Base-by-base conservation (phyloP, 1,140 invertebrate genomes). In the Glossosoma conforme region DNA sequence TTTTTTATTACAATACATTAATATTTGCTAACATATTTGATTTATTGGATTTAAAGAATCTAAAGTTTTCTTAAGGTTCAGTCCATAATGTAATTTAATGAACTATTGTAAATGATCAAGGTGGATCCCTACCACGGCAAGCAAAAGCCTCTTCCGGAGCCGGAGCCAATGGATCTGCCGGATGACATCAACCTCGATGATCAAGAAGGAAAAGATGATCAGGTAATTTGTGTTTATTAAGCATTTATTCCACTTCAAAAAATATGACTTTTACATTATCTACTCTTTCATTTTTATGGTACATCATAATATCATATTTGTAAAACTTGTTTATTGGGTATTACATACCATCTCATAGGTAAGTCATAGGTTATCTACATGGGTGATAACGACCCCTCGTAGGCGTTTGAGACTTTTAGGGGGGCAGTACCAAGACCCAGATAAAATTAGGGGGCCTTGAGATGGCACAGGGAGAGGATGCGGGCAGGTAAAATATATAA, bases 81-180 rank as follows among this genome's bases (percentile, higher is more conserved):
- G n/a, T n/a, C n/a, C n/a, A n/a, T n/a, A n/a, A n/a, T n/a, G n/a
- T n/a, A n/a, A n/a, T n/a, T n/a, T n/a, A n/a, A n/a, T n/a, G n/a
- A n/a, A n/a, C n/a, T n/a, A n/a, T n/a, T n/a, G n/a, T n/a, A n/a
- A n/a, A n/a, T 49, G 24, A 28, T 43, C 20, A 28, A 75, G 71
- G 72, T 84, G 1, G 89, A 95, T 78, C 87, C 89, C 15, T 85
- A 91, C 66, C 87, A 93, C 65, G 87, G 87, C 20, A 83, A 89
- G 28, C 74, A 86, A 44, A 78, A 83, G 60, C 79, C 83, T 53
- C 74, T 82, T 32, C 83, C 84, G 1, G 88, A 92, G 63, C 82
- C 89, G 4, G 89, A 94, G 69, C 77, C 84, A 14, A 79, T 95
- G 63, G 91, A 96, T 61, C 65, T 96, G 47, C 89, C 91, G 4